Evolutionary conservation across 2,113 vertebrate genomes (phyloP).

Genomic region (Cyanistes caeruleus): DNA sequence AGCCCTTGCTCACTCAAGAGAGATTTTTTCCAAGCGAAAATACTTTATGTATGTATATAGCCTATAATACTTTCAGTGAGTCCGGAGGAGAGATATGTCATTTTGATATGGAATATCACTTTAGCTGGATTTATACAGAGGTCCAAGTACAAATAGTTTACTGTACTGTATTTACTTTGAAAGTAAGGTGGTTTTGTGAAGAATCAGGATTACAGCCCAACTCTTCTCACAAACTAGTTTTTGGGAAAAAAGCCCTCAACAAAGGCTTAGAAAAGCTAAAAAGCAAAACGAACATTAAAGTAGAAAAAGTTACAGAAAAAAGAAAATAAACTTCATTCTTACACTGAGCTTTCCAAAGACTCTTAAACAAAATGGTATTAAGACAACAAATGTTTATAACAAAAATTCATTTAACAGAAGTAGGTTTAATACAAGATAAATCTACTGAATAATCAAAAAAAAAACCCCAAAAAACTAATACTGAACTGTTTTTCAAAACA

Average conservation of each 20-base stretch:
- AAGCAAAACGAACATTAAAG: neutral
- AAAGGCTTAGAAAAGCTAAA: neutral
- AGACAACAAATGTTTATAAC: neutral
- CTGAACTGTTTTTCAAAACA: neutral
- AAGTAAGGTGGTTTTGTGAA: neutral
- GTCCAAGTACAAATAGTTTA: neutral
- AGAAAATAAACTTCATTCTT: neutral
- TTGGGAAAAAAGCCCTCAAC: rapidly evolving
- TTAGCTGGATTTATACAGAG: neutral
- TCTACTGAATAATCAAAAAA: neutral
- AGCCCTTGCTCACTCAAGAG: neutral
- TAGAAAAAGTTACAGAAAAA: neutral
- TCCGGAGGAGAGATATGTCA: neutral
- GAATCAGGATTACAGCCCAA: neutral
- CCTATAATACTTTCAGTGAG: neutral
- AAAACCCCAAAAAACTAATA: rapidly evolving
- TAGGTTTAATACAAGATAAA: neutral
- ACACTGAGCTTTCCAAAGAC: neutral
- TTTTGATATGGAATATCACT: neutral
- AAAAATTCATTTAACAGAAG: neutral
- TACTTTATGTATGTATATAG: neutral
- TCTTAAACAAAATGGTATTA: neutral
- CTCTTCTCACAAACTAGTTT: neutral
- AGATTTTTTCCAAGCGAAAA: neutral
- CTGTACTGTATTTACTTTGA: neutral